These are phyloP conservation scores for Tinamus major DNA, from an alignment of 2,797 vertebrate genomes.

Conservation along the genomic window DNA sequence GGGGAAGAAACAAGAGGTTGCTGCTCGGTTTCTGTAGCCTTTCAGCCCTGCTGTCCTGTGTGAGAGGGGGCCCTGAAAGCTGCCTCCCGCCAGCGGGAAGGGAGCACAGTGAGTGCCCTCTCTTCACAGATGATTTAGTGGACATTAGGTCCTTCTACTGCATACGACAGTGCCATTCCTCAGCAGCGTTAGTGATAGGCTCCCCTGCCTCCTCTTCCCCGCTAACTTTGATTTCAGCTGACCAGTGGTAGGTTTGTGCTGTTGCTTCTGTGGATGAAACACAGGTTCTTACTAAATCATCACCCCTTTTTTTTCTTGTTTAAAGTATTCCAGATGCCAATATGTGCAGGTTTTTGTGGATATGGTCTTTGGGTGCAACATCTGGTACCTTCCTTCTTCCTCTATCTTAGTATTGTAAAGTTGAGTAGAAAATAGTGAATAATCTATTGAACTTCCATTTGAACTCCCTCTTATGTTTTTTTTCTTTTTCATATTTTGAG, in stretches of 20 bases:
- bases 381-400: neutral
- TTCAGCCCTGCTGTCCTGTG: neutral
- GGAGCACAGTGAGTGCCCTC: neutral
- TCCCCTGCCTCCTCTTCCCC: neutral
- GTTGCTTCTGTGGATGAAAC: neutral
- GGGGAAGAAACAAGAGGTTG: neutral
- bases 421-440: neutral
- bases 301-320: neutral
- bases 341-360: neutral
- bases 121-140: neutral
- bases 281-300: neutral
- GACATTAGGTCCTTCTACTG: neutral
- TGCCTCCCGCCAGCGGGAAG: neutral
- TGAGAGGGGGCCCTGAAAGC: neutral
- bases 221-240: neutral
- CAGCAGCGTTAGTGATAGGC: neutral
- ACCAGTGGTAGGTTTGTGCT: neutral
- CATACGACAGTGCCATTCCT: neutral
- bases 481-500: neutral
- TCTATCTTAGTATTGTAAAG: neutral
- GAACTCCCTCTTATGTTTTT: neutral
- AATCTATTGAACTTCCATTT: neutral
- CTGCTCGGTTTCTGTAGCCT: neutral
- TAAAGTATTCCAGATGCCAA: neutral
- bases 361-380: neutral